Percentiles rank a stretch among this genome's conserved stretches.
phyloP scores from a whole-genome alignment of 2,797 vertebrate species.

The Menidia menidia region DNA sequence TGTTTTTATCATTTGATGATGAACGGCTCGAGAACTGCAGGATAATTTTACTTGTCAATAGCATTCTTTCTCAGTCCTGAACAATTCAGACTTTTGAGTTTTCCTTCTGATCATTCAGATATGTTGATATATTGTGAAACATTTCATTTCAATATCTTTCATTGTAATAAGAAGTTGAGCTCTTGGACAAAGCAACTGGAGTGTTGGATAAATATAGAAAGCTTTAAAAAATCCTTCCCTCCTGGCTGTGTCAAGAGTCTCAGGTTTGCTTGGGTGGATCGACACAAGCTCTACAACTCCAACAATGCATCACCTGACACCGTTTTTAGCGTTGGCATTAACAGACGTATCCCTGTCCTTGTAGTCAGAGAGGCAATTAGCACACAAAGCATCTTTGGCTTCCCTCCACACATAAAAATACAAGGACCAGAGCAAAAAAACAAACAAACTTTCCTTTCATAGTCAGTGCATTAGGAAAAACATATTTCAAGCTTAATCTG shows the following conservation, averaged over 20 bases:
- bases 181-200: not conserved
- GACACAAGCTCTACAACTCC: conserved; percentile 17
- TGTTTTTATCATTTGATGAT: not conserved
- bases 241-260: not conserved
- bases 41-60: not conserved
- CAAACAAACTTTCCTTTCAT: conserved; percentile 30
- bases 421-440: conserved; percentile 22
- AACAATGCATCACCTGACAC: conserved; percentile 34
- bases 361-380: conserved; percentile 60
- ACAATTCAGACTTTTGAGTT: not conserved
- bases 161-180: not conserved
- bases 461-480: conserved; percentile 40
- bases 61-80: not conserved
- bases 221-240: not conserved
- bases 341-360: conserved; percentile 48
- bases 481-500: conserved; percentile 53
- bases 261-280: conserved; percentile 12
- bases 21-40: not conserved
- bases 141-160: conserved; percentile 2
- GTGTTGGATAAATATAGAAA: not conserved
- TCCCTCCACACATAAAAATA: conserved; percentile 23
- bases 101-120: conserved; percentile 9
- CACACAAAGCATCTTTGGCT: conserved; percentile 36
- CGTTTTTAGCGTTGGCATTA: conserved; percentile 37
- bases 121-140: conserved; percentile 5